Evolutionary conservation across 2,888 invertebrate species (phyloP).

Genomic region (Drosophila birchii): DNA sequence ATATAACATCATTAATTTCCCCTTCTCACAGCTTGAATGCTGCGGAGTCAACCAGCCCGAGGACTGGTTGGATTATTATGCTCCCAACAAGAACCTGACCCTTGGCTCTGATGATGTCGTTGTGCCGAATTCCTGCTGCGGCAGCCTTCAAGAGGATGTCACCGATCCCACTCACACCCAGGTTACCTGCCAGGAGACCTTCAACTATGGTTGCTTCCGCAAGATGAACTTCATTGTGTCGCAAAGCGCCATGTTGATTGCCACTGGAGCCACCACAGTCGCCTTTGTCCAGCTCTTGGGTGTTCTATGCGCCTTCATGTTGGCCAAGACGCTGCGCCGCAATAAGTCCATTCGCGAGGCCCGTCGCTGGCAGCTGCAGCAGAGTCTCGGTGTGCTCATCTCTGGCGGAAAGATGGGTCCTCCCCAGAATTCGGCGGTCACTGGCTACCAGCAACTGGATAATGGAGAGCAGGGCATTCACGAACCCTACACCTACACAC

Average conservation of each 20-base stretch:
- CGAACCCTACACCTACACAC: conserved; percentile 81
- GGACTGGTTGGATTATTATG: conserved; percentile 86
- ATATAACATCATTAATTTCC: not conserved
- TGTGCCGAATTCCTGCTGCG: conserved; percentile 88
- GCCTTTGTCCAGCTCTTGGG: conserved; percentile 94
- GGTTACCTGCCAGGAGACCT: conserved; percentile 75
- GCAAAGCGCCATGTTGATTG: conserved; percentile 89
- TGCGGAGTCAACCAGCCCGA: conserved; percentile 88
- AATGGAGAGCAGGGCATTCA: conserved; percentile 70
- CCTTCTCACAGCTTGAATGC: conserved; percentile 87
- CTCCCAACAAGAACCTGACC: conserved; percentile 52
- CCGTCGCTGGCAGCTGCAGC: conserved; percentile 88
- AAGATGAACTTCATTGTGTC: conserved; percentile 88
- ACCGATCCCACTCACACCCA: conserved; percentile 21
- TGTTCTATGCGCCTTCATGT: conserved; percentile 94
- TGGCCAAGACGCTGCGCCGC: conserved; percentile 93
- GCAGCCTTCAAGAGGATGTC: conserved; percentile 63
- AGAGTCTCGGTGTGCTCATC: conserved; percentile 83
- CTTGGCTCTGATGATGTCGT: conserved; percentile 78
- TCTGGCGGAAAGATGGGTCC: conserved; percentile 79
- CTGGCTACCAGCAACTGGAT: conserved; percentile 83
- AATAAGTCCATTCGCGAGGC: conserved; percentile 90
- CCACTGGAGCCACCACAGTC: conserved; percentile 91
- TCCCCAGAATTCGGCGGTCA: conserved; percentile 76
- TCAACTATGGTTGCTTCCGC: conserved; percentile 87